These are phyloP conservation scores for Pachymerium ferrugineum DNA, from an alignment of 2,888 invertebrate species.

Conservation along the genomic window DNA sequence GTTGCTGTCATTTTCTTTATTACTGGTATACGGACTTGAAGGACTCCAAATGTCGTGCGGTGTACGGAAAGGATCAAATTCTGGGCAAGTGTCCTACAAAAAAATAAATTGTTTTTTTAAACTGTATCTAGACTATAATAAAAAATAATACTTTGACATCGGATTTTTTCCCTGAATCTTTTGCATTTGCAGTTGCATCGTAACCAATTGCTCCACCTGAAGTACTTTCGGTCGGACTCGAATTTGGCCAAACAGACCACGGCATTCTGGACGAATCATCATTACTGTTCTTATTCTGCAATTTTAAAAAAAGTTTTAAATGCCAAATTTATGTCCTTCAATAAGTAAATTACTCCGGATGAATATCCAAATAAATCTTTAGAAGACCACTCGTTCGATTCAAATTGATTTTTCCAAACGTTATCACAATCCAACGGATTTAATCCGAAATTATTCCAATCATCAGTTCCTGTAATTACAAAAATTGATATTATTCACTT, in stretches of 20 bases:
- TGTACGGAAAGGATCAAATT: constrained; percentile 60
- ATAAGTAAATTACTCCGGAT: too few relatives aligned
- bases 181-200: not conserved
- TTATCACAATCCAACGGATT: not conserved
- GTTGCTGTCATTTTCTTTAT: constrained; percentile 1
- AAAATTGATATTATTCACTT: not conserved
- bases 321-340: too few relatives aligned
- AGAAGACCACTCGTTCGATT: not conserved
- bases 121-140: not conserved
- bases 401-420: not conserved
- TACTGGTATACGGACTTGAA: not conserved
- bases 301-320: too few relatives aligned
- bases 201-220: not conserved
- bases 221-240: not conserved
- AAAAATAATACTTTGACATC: not conserved
- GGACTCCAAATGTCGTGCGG: constrained; percentile 34
- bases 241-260: not conserved
- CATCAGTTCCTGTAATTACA: not conserved
- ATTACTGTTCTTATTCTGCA: too few relatives aligned
- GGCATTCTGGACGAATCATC: too few relatives aligned
- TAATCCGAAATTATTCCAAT: not conserved
- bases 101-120: constrained; percentile 30
- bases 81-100: constrained; percentile 47
- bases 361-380: not conserved
- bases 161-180: not conserved